These are phyloP conservation scores for Mellivora capensis DNA, from an alignment of 2,113 vertebrate species.

Conservation along the genomic window DNA sequence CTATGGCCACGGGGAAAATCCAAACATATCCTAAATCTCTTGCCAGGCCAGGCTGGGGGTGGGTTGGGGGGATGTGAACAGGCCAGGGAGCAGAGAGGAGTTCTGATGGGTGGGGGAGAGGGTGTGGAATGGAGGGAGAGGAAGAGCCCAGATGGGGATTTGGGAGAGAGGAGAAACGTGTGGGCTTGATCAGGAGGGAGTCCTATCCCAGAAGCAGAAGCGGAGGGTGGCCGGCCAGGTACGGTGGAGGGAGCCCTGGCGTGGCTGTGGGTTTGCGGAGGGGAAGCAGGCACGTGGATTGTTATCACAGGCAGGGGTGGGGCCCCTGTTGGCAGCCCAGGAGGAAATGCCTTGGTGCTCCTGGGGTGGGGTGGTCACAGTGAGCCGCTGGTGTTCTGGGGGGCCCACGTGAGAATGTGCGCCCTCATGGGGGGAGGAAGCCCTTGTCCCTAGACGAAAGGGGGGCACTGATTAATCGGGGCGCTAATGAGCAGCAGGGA, in stretches of 20 bases:
- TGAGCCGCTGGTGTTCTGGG: background rate
- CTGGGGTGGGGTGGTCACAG: background rate
- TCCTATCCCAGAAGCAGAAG: background rate
- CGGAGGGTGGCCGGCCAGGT: background rate
- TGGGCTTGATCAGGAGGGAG: background rate
- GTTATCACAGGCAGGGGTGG: background rate
- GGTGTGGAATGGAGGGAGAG: background rate
- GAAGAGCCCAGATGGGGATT: background rate
- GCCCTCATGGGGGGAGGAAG: conserved; percentile 28
- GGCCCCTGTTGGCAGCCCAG: background rate
- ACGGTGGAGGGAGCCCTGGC: background rate
- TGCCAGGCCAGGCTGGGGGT: background rate
- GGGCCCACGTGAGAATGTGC: background rate
- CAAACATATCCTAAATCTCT: background rate
- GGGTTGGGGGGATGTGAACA: background rate
- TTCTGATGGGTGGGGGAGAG: background rate
- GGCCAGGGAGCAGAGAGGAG: background rate
- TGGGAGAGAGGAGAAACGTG: background rate
- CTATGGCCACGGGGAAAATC: background rate
- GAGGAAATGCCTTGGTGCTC: background rate
- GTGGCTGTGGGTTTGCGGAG: background rate
- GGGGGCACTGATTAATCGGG: conserved; percentile 74
- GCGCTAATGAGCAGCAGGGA: conserved; percentile 76
- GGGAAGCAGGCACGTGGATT: background rate
- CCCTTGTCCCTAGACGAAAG: conserved; percentile 5